phyloP scores from a whole-genome alignment of 2,113 vertebrate genomes.

The Fregetta grallaria region DNA sequence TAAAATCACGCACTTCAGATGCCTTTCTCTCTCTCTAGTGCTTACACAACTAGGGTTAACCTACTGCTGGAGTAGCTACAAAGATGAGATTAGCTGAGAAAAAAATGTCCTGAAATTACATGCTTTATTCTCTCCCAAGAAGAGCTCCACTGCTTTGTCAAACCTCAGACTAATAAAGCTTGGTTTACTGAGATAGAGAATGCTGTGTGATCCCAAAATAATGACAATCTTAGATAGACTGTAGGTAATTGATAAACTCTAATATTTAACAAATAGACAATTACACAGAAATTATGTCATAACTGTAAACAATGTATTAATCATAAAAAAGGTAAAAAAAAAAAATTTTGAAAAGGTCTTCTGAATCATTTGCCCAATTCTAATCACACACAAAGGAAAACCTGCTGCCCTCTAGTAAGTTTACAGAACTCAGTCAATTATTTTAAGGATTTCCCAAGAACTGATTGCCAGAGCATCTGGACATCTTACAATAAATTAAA shows the following conservation, averaged over 20 bases:
- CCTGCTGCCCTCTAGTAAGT: neutral
- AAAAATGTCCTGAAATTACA: neutral
- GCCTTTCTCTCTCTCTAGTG: neutral
- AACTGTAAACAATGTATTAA: neutral
- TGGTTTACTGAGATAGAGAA: neutral
- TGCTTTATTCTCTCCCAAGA: neutral
- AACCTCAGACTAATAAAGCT: neutral
- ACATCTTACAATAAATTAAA: conserved; percentile 53
- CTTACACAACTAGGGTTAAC: neutral
- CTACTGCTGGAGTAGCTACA: neutral
- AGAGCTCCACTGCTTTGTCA: neutral
- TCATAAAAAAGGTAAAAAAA: neutral
- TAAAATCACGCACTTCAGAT: neutral
- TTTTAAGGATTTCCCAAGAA: conserved; percentile 31
- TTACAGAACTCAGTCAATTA: conserved; percentile 20
- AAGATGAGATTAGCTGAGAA: neutral
- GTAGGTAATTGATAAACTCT: neutral
- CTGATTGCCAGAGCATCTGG: conserved; percentile 23
- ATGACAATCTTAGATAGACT: neutral
- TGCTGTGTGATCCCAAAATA: neutral
- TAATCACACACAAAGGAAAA: neutral
- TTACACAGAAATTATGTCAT: neutral
- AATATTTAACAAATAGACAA: neutral
- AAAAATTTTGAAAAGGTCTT: neutral
- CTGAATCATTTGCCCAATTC: neutral